Percentiles rank a stretch among this genome's conserved stretches.
Evolutionary conservation across 1,140 invertebrate species (phyloP).

Genomic region (Pogonus chalceus): DNA sequence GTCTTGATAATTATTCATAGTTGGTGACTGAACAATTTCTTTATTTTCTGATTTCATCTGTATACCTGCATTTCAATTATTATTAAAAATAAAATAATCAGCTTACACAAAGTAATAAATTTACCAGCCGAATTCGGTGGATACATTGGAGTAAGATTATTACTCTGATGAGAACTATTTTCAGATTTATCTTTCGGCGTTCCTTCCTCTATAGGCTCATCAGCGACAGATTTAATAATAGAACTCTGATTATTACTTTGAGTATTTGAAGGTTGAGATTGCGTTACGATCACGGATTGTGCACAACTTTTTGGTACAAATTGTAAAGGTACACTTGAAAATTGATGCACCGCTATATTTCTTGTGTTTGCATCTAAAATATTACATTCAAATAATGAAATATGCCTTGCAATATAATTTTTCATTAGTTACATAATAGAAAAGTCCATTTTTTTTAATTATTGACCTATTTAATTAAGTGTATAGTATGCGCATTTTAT

Average conservation of each 20-base stretch:
- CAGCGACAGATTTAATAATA: background rate
- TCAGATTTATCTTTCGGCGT: background rate
- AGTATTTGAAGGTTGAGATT: slow-evolving; percentile 23
- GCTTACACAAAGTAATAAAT: background rate
- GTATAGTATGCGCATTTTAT: no score
- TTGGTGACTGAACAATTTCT: background rate
- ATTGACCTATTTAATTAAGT: no score
- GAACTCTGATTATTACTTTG: background rate
- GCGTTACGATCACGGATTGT: slow-evolving; percentile 41
- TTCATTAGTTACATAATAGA: no score
- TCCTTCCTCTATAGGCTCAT: background rate
- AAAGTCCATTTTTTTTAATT: no score
- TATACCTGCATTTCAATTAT: no score
- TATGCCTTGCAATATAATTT: no score
- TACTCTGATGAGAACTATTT: slow-evolving; percentile 9
- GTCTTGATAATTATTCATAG: background rate
- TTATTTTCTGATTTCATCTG: background rate
- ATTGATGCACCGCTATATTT: slow-evolving; percentile 19
- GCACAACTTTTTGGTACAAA: slow-evolving; percentile 25
- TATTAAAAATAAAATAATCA: background rate
- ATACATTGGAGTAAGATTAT: background rate
- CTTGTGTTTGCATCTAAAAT: slow-evolving; percentile 19
- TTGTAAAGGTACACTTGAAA: slow-evolving; percentile 16
- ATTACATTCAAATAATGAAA: background rate
- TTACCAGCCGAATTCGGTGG: background rate